These are phyloP conservation scores for Hemibagrus wyckioides DNA, from an alignment of 2,113 vertebrate species.

Conservation along the genomic window DNA sequence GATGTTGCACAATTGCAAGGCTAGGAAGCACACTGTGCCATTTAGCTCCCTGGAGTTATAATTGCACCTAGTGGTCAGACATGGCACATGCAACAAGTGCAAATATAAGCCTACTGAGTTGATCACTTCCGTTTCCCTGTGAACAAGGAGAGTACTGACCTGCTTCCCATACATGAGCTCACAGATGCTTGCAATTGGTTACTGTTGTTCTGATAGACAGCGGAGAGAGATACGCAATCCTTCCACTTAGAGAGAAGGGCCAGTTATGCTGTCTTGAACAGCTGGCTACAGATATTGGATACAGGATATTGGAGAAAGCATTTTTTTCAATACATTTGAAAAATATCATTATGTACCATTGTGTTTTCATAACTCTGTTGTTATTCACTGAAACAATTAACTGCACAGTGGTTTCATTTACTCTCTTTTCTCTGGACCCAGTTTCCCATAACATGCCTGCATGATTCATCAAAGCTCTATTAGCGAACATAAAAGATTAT, in stretches of 20 bases:
- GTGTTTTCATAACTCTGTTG: background rate
- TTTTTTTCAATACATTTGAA: background rate
- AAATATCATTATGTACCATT: background rate
- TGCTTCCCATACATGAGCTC: background rate
- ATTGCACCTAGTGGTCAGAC: background rate
- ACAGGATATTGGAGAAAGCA: background rate
- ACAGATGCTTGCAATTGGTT: background rate
- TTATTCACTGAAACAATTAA: background rate
- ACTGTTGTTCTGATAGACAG: slow-evolving; percentile 1
- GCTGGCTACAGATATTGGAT: background rate
- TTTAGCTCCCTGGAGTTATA: background rate
- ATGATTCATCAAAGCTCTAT: background rate
- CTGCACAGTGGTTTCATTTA: background rate
- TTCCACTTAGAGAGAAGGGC: background rate
- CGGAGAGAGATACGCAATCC: background rate
- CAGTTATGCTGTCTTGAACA: background rate
- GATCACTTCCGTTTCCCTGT: background rate
- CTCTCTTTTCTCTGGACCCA: background rate
- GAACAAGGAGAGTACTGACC: background rate
- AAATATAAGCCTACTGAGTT: background rate
- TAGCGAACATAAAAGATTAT: background rate
- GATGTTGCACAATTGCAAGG: background rate
- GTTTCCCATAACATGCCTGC: background rate
- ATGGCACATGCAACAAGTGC: background rate
- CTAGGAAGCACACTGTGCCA: background rate